A percentile compares a stretch with the other conserved stretches of the same genome.
Conservation (phyloP, 2,888 invertebrate species). For the Neocrepidodera transversa region DNA sequence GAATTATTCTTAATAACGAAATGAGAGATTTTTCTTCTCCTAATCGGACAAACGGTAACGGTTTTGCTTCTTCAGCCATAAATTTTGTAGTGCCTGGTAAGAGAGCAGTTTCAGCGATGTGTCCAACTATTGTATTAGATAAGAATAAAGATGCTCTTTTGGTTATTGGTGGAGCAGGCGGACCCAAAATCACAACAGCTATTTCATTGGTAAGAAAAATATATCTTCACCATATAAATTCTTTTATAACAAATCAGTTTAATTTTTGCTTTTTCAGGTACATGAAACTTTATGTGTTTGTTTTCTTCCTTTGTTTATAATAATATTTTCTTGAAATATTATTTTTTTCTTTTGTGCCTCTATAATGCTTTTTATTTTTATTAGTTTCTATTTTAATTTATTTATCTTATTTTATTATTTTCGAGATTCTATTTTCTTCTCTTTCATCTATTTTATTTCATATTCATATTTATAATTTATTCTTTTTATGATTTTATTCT, state of each 20-base stretch:
- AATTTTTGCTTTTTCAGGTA: not conserved
- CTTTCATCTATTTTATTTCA: too few relatives aligned
- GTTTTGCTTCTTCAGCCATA: constrained; percentile 76
- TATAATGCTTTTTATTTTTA: too few relatives aligned
- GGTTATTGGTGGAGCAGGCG: constrained; percentile 85
- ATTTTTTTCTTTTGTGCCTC: too few relatives aligned
- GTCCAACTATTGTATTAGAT: constrained; percentile 79
- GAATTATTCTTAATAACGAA: constrained; percentile 84
- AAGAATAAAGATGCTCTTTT: constrained; percentile 61
- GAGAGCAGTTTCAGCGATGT: constrained; percentile 90
- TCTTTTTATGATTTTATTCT: too few relatives aligned
- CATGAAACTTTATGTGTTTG: not conserved
- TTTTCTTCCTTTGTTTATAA: too few relatives aligned
- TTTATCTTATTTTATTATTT: too few relatives aligned
- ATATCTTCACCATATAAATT: not conserved
- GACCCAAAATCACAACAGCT: constrained; percentile 87
- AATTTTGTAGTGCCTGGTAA: constrained; percentile 86
- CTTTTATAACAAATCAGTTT: not conserved
- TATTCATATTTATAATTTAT: too few relatives aligned
- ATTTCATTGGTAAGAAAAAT: constrained; percentile 65
- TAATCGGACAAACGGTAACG: constrained; percentile 69
- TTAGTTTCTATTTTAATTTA: too few relatives aligned
- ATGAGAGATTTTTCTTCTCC: constrained; percentile 91
- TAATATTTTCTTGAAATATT: too few relatives aligned
- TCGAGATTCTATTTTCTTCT: too few relatives aligned